Evolutionary conservation across 2,797 vertebrate genomes (phyloP), one percentile per base, ranked within the genome.

Genomic region (Hyperoplus immaculatus): DNA sequence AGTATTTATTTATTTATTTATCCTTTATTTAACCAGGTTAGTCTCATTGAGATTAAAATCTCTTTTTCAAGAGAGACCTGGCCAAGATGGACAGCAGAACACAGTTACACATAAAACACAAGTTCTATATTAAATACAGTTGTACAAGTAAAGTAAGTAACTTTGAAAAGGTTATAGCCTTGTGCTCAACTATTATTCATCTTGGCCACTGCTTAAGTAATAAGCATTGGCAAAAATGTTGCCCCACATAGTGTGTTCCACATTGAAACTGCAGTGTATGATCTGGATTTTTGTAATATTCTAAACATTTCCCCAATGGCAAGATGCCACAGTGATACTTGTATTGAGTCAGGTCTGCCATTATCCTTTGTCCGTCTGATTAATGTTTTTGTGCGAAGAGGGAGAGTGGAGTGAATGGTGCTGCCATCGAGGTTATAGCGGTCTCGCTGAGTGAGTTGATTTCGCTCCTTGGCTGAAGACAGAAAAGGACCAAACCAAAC

Each of bases 281-380:
- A 51, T 18, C 10, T 43, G 18, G n/a, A 15, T 21, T 9, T 46
- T 8, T 54, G 41, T 3, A 29, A 13, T 47, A 67, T 55, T 29
- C 46, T 8, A 59, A 16, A 7, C 9, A 36, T 11, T 18, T 29
- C 8, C 41, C 8, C 29, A 21, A 18, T 21, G 15, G n/a, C 16
- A 49, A n/a, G 1, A 43, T 66, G 38, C 9, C 8, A n/a, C n/a
- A 15, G 15, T 29, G n/a, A 21, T 14, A 13, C 38, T 8, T 41
- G 2, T n/a, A 65, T 39, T 46, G 72, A 75, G 78, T 21, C 14
- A 1, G 12, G 42, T 56, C 42, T 66, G 72, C 72, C 79, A 77
- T 85, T 72, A 83, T 73, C 69, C 38, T 56, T 39, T 62, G 61
- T 73, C 78, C 42, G 68, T 70, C 68, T 72, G 74, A 77, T 85